Base-by-base conservation (phyloP, 2,113 vertebrate species). In the Hepsetus odoe region DNA sequence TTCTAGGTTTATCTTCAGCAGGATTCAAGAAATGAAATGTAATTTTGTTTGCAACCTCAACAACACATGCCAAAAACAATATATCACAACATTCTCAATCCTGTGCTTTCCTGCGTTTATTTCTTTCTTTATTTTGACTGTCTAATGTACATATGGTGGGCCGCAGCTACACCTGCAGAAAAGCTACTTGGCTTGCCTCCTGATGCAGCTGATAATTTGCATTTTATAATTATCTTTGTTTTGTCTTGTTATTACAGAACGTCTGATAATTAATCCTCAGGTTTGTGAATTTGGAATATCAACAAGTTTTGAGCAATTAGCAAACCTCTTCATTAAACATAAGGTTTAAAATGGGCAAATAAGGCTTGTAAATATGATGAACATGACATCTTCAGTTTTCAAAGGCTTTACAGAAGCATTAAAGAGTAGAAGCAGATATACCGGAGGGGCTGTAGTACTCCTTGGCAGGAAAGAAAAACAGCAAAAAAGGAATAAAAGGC, bases 141-240 rank as follows among this genome's bases (percentile, higher is more conserved):
- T 32, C 32, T 18, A 33, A 42, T 44, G 28, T 77, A 59, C 7
- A 13, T 3, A 3, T 55, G 51, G 4, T 46, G 20, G 40, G 24
- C 38, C 44, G 22, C 20, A 69, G 28, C 26, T 70, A 28, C 22
- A 6, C 8, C 66, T 70, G 53, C n/a, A 58, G 14, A 56, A 59
- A 16, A 26, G 28, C 12, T 35, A 46, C 75, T 33, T 51, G 61
- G 51, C 28, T 32, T 26, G 12, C n/a, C 26, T 61, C 38, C 55
- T 61, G 40, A 32, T 58, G 44, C 24, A 6, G 14, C 22, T 42
- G 53, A 58, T 12, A 4, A 77, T 77, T 77, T 77, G 76, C 76
- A 77, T 77, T 77, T 77, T 51, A 77, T 77, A 77, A 77, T 77
- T 77, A 70, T 55, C 33, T 70, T 77, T 70, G 66, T 62, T 49